Base-by-base conservation (phyloP, 2,113 vertebrate species). In the Tupaia chinensis region DNA sequence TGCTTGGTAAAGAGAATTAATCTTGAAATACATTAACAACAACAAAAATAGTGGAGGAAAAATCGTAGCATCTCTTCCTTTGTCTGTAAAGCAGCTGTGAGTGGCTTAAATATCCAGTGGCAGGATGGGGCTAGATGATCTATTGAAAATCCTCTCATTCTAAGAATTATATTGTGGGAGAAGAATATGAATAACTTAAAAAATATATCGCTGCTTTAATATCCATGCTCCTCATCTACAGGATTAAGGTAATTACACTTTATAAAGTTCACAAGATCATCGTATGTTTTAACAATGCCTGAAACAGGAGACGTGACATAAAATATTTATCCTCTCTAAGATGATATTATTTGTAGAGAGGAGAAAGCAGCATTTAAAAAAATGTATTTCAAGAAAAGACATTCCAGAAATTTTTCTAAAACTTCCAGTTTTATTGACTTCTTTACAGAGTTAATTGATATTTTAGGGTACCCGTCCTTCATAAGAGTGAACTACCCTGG, bases 1-100 rank as follows among this genome's bases (percentile, higher is more conserved):
- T 93, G 44, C 69, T 78, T 95, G 32, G n/a, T 84, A 83, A 92
- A 77, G n/a, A 93, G 23, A 95, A 91, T 74, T 96, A 58, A 56
- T 94, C 44, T 89, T 80, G 63, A 96, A 91, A 91, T 92, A 77
- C 92, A 23, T 80, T 94, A 87, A 95, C 29, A 54, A 66, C 66
- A 61, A 65, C n/a, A 56, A 29, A 79, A 15, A 89, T n/a, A 56
- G 11, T 17, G 0, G 16, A 68, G 9, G 19, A 68, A 66, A 27
- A 80, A n/a, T 69, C 53, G 58, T 72, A 91, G 12, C 29, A 90
- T 27, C 29, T n/a, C 1, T 93, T 89, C 56, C 6, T 1, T 77
- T 92, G 61, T 77, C 68, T 92, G 63, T 6, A 76, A 83, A 80
- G 68, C 19, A 89, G 32, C 54, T 81, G 10, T 73, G 32, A 60